These are phyloP conservation scores for Apamea sordens DNA, from an alignment of 2,888 invertebrate genomes.

Conservation along the genomic window DNA sequence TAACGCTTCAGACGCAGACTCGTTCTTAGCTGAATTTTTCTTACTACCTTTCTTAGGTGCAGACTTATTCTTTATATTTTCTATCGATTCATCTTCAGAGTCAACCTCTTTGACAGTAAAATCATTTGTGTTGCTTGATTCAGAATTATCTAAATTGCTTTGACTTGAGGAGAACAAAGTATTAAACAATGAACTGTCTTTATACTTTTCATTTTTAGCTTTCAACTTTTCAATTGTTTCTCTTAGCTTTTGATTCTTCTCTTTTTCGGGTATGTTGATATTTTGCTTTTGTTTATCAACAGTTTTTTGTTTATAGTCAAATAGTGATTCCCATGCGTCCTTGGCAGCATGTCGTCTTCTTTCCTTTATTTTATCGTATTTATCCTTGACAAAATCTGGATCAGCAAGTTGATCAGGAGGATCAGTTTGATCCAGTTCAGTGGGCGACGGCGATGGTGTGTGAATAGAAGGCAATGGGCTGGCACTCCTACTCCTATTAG, in stretches of 20 bases:
- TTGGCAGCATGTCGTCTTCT: slow-evolving; percentile 89
- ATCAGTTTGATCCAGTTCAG: slow-evolving; percentile 73
- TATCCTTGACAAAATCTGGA: slow-evolving; percentile 89
- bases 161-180: slow-evolving; percentile 78
- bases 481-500: slow-evolving; percentile 85
- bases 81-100: slow-evolving; percentile 73
- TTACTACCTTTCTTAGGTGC: slow-evolving; percentile 81
- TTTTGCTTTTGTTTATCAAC: slow-evolving; percentile 83
- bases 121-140: slow-evolving; percentile 74
- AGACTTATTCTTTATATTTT: slow-evolving; percentile 74
- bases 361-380: slow-evolving; percentile 91
- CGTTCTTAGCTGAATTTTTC: slow-evolving; percentile 88
- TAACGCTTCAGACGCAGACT: slow-evolving; percentile 89
- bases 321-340: slow-evolving; percentile 86
- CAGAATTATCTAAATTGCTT: slow-evolving; percentile 74
- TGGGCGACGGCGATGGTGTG: slow-evolving; percentile 84
- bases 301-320: slow-evolving; percentile 85
- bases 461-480: slow-evolving; percentile 87
- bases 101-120: slow-evolving; percentile 70
- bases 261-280: slow-evolving; percentile 82
- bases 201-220: slow-evolving; percentile 91
- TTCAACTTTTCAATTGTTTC: slow-evolving; percentile 92
- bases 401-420: slow-evolving; percentile 76
- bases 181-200: slow-evolving; percentile 80
- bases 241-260: slow-evolving; percentile 88